Evolutionary conservation across 2,113 vertebrate genomes (phyloP).

Genomic region (Oryzias javanicus): DNA sequence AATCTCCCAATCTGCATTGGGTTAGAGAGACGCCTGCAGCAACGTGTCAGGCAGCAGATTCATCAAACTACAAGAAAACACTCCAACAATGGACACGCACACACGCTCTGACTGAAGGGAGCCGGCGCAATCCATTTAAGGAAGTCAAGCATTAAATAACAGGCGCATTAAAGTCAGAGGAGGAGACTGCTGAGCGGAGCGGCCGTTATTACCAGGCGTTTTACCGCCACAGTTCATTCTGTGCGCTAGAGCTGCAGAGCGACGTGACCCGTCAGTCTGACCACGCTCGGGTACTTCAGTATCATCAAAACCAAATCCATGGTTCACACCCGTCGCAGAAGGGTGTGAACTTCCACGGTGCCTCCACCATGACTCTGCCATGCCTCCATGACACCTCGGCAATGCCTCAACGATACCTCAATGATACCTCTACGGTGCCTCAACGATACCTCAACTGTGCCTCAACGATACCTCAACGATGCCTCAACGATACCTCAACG

Average conservation of each 20-base stretch:
- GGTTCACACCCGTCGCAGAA: too few relatives aligned
- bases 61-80: constrained; percentile 20
- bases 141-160: constrained; percentile 35
- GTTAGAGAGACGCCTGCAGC: constrained; percentile 30
- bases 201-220: constrained; percentile 2
- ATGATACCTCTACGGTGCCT: too few relatives aligned
- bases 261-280: not conserved
- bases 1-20: constrained; percentile 31
- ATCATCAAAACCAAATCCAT: too few relatives aligned
- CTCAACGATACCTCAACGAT: too few relatives aligned
- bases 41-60: constrained; percentile 35
- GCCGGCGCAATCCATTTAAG: constrained; percentile 16
- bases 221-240: not conserved
- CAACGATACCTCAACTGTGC: too few relatives aligned
- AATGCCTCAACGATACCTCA: too few relatives aligned
- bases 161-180: constrained; percentile 2
- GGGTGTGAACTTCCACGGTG: too few relatives aligned
- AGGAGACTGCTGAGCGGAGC: constrained; percentile 10
- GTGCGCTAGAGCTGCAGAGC: not conserved
- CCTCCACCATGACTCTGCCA: too few relatives aligned
- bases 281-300: not conserved
- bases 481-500: too few relatives aligned
- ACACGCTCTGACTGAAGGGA: not conserved
- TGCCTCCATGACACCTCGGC: too few relatives aligned
- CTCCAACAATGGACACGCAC: constrained; percentile 11